Evolutionary conservation across 2,888 invertebrate genomes (phyloP).

Genomic region (Cepaea hortensis): DNA sequence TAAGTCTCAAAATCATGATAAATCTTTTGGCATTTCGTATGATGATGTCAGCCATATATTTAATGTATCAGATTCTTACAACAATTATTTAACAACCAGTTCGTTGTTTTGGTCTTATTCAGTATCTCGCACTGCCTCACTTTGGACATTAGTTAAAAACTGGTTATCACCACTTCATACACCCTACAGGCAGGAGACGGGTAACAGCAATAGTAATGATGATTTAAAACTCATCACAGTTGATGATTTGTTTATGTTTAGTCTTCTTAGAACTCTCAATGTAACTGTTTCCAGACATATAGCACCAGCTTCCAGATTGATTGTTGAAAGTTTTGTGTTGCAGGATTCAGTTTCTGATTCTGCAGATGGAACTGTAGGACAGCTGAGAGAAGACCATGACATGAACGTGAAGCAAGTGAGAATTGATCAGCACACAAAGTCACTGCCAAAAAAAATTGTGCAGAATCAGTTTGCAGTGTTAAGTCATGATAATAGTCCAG

Average conservation of each 20-base stretch:
- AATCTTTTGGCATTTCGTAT: conserved; percentile 10
- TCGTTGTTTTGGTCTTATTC: conserved; percentile 34
- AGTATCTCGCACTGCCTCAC: conserved; percentile 26
- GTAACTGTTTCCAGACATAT: background rate
- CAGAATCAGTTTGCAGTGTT: too few species aligned
- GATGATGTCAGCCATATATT: conserved; percentile 36
- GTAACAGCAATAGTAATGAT: background rate
- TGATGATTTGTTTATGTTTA: conserved; percentile 46
- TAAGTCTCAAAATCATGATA: background rate
- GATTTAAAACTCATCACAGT: conserved; percentile 38
- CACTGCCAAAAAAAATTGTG: too few species aligned
- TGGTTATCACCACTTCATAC: background rate
- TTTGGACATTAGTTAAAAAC: conserved; percentile 9
- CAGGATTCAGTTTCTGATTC: background rate
- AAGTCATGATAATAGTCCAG: too few species aligned
- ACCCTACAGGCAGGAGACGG: background rate
- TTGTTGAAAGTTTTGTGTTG: conserved; percentile 34
- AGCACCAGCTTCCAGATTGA: conserved; percentile 21
- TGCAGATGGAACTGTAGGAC: background rate
- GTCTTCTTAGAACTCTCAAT: conserved; percentile 39
- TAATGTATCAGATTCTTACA: conserved; percentile 32
- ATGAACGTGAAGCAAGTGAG: background rate
- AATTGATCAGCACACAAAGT: too few species aligned
- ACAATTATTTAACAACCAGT: conserved; percentile 28
- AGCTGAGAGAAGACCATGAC: background rate